Evolutionary conservation across 2,113 vertebrate species (phyloP).

Genomic region (Merops nubicus): DNA sequence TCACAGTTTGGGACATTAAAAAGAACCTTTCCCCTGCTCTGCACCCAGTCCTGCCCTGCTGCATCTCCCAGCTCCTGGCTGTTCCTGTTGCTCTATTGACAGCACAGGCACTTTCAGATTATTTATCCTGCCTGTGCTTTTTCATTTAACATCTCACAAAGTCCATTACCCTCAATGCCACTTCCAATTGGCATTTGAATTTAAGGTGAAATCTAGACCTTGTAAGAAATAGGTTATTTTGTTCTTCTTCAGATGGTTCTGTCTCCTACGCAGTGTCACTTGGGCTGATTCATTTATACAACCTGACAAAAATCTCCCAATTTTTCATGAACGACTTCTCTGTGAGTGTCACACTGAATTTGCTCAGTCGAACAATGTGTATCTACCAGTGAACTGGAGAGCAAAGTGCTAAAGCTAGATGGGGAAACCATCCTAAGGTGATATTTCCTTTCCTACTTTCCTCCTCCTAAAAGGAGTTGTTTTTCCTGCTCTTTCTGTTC

Average conservation of each 20-base stretch:
- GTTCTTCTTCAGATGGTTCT: constrained; percentile 44
- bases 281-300: constrained; percentile 65
- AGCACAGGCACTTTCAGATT: background rate
- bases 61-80: background rate
- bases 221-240: constrained; percentile 59
- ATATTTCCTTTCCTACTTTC: background rate
- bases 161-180: constrained; percentile 55
- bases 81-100: background rate
- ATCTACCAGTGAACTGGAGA: background rate
- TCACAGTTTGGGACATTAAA: background rate
- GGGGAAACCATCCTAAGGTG: background rate
- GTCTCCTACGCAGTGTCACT: constrained; percentile 47
- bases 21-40: background rate
- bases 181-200: constrained; percentile 45
- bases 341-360: constrained; percentile 54
- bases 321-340: background rate
- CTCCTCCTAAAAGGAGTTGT: background rate
- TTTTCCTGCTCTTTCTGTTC: background rate
- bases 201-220: constrained; percentile 59
- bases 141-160: constrained; percentile 52
- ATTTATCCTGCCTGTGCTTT: constrained; percentile 22
- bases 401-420: background rate
- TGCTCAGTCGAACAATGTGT: background rate
- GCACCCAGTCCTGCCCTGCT: background rate
- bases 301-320: constrained; percentile 53